Conservation (phyloP, 2,888 invertebrate genomes). For the Cephus rjabovi region DNA sequence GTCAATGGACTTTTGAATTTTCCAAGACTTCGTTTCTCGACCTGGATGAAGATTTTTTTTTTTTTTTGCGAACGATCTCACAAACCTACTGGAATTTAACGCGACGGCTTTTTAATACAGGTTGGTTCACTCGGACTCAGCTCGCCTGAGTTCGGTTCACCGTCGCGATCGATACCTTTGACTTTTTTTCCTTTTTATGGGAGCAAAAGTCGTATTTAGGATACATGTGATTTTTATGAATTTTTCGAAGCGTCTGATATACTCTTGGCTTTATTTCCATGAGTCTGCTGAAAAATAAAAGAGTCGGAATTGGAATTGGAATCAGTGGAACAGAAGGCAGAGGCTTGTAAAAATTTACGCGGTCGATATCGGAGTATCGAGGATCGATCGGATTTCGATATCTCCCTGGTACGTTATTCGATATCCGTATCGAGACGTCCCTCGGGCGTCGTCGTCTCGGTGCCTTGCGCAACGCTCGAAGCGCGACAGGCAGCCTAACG, state of each 20-base stretch:
- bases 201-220: no score
- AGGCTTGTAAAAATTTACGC: not conserved
- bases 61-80: not conserved
- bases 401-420: conserved; percentile 30
- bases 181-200: no score
- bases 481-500: not conserved
- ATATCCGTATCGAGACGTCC: conserved; percentile 19
- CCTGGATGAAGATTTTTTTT: not conserved
- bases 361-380: not conserved
- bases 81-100: no score
- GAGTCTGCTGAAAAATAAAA: not conserved
- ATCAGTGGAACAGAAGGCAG: not conserved
- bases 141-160: not conserved
- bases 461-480: not conserved
- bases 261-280: not conserved
- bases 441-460: not conserved
- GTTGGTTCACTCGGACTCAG: not conserved
- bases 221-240: not conserved
- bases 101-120: not conserved
- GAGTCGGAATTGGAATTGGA: not conserved
- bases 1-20: not conserved
- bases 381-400: conserved; percentile 47
- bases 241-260: not conserved
- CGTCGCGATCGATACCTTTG: not conserved
- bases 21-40: not conserved